Conservation (phyloP, 2,113 vertebrate genomes). For the Grantiella picta region DNA sequence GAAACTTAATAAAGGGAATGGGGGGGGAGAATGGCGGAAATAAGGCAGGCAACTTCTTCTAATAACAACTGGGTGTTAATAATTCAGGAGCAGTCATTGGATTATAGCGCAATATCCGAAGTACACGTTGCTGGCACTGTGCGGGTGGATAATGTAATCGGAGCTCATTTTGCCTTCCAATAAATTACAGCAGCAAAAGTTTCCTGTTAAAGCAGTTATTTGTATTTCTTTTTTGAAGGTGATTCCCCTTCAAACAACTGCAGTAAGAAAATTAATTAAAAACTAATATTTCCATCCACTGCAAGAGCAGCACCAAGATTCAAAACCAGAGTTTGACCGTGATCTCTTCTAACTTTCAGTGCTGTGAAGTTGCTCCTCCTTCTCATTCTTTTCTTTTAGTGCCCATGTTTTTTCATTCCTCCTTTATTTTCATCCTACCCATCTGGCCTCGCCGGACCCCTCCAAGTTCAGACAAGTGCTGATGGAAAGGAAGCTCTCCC, state of each 20-base stretch:
- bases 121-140: conserved; percentile 60
- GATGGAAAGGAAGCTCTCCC: neutral
- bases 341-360: conserved; percentile 26
- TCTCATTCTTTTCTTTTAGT: neutral
- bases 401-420: neutral
- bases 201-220: conserved; percentile 62
- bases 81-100: conserved; percentile 75
- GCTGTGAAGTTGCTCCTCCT: neutral
- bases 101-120: conserved; percentile 74
- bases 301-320: neutral
- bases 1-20: conserved; percentile 70
- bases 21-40: conserved; percentile 53
- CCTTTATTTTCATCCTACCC: neutral
- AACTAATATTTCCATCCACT: conserved; percentile 57
- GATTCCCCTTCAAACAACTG: conserved; percentile 41
- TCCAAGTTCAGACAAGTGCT: neutral
- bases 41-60: conserved; percentile 70
- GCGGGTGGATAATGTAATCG: conserved; percentile 73
- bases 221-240: conserved; percentile 57
- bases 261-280: conserved; percentile 69
- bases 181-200: conserved; percentile 73
- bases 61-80: conserved; percentile 73
- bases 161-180: conserved; percentile 68
- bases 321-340: neutral
- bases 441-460: fast-evolving